phyloP scores from a whole-genome alignment of 2,888 invertebrate genomes.

The Acleris literana region DNA sequence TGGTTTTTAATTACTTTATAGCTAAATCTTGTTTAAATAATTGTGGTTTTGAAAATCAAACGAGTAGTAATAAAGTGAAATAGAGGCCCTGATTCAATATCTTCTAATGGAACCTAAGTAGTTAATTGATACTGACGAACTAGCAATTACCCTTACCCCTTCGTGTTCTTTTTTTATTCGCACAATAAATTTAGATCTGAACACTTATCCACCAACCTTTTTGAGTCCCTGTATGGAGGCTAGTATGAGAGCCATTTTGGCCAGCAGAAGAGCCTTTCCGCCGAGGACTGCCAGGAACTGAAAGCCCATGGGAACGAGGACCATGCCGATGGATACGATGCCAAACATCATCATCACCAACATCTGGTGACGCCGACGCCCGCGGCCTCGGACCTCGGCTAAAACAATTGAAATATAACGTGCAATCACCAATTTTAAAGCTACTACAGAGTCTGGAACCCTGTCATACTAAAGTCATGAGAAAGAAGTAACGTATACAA shows the following conservation, averaged over 20 bases:
- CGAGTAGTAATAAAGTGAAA: too few relatives aligned
- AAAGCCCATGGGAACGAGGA: slow-evolving; percentile 92
- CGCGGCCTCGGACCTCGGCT: slow-evolving; percentile 82
- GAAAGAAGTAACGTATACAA: too few relatives aligned
- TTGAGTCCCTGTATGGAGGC: slow-evolving; percentile 92
- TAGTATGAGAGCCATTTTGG: slow-evolving; percentile 91
- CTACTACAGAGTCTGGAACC: neutral
- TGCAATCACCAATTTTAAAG: too few relatives aligned
- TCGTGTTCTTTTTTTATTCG: neutral
- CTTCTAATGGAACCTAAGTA: too few relatives aligned
- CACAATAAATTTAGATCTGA: neutral
- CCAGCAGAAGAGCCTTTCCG: slow-evolving; percentile 90
- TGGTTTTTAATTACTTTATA: too few relatives aligned
- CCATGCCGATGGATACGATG: slow-evolving; percentile 88
- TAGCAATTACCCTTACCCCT: too few relatives aligned
- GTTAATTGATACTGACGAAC: too few relatives aligned
- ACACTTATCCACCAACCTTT: slow-evolving; percentile 78
- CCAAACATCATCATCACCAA: slow-evolving; percentile 92
- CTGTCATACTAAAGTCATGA: too few relatives aligned
- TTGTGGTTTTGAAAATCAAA: too few relatives aligned
- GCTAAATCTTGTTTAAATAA: too few relatives aligned
- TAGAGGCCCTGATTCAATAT: too few relatives aligned
- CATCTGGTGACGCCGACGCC: slow-evolving; percentile 86
- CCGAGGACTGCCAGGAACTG: slow-evolving; percentile 92
- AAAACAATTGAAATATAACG: slow-evolving; percentile 35